Evolutionary conservation across 2,888 invertebrate genomes (phyloP).

Genomic region (Halocaridina rubra): DNA sequence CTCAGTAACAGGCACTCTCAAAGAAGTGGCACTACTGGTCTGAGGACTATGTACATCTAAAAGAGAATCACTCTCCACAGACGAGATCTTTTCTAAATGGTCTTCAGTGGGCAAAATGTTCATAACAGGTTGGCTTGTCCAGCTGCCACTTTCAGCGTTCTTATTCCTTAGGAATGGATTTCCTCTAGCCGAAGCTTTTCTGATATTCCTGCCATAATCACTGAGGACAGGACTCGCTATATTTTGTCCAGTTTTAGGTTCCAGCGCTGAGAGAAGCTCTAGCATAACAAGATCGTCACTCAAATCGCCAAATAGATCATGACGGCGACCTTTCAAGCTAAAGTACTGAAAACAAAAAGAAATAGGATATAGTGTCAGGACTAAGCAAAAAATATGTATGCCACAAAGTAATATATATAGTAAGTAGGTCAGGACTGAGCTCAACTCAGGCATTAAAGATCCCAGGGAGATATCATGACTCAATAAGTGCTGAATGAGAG

Average conservation of each 20-base stretch:
- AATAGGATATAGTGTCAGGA: background rate
- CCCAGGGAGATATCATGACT: too few relatives aligned
- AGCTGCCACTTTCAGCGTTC: background rate
- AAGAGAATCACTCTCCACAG: too few relatives aligned
- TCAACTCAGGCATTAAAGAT: too few relatives aligned
- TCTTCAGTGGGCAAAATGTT: background rate
- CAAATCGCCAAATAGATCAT: slow-evolving; percentile 2
- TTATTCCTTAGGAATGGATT: background rate
- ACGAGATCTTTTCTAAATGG: background rate
- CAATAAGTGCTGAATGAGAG: too few relatives aligned
- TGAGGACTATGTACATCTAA: too few relatives aligned
- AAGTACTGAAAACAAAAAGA: background rate
- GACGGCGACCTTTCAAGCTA: background rate
- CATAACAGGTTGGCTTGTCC: background rate
- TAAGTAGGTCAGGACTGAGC: too few relatives aligned
- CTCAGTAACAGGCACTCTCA: background rate
- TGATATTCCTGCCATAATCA: background rate
- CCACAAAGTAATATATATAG: too few relatives aligned
- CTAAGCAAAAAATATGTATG: background rate
- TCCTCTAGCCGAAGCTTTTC: too few relatives aligned
- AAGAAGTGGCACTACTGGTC: background rate
- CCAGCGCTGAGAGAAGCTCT: background rate
- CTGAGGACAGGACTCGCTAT: background rate
- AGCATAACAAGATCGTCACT: background rate
- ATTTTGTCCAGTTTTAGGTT: background rate